Evolutionary conservation across 2,888 invertebrate species (phyloP).

Genomic region (Ecliptopera silaceata): DNA sequence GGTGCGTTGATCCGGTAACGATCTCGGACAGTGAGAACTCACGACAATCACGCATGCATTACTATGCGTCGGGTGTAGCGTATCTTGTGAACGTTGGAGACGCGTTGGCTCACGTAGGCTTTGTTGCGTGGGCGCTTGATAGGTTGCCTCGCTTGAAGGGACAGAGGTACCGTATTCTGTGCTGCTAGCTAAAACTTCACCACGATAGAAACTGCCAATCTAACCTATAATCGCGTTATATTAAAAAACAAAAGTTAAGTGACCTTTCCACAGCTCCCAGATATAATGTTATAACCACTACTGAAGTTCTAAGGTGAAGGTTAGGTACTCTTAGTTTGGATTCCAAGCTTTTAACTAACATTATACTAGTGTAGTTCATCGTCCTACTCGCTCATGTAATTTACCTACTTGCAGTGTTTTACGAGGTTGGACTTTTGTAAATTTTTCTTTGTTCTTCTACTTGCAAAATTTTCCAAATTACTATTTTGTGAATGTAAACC

Average conservation of each 20-base stretch:
- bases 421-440: too few relatives aligned
- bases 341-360: too few relatives aligned
- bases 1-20: constrained; percentile 33
- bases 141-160: constrained; percentile 38
- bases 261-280: background rate
- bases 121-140: constrained; percentile 58
- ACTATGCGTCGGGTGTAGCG: constrained; percentile 60
- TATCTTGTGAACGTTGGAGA: constrained; percentile 50
- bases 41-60: constrained; percentile 44
- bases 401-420: too few relatives aligned
- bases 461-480: too few relatives aligned
- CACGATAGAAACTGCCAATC: background rate
- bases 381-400: too few relatives aligned
- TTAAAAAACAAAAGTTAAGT: background rate
- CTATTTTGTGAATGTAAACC: background rate
- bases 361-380: too few relatives aligned
- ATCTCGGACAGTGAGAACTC: constrained; percentile 29
- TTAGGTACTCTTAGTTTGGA: too few relatives aligned
- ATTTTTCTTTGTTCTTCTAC: too few relatives aligned
- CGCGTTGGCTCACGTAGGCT: constrained; percentile 58
- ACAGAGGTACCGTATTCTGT: constrained; percentile 30
- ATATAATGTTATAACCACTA: too few relatives aligned
- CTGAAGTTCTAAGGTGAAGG: too few relatives aligned
- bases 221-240: background rate
- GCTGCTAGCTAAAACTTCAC: constrained; percentile 21